Conservation (phyloP, 2,888 invertebrate species). For the Mechanitis mazaeus region DNA sequence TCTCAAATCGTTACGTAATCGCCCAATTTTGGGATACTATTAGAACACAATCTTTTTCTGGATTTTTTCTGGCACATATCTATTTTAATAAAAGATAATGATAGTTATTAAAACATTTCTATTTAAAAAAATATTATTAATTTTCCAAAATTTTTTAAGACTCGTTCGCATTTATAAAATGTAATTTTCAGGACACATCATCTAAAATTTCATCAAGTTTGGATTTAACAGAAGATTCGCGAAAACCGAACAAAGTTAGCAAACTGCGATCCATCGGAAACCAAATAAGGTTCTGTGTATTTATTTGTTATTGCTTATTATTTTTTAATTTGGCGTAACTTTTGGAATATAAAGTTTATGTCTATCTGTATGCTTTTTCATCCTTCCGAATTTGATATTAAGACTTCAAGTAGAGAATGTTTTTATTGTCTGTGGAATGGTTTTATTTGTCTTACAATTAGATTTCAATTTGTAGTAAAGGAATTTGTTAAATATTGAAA, state of each 20-base stretch:
- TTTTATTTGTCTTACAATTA: background rate
- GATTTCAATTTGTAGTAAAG: background rate
- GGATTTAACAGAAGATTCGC: constrained; percentile 73
- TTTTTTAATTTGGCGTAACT: background rate
- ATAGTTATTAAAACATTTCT: too few relatives aligned
- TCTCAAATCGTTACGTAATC: too few relatives aligned
- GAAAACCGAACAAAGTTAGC: constrained; percentile 79
- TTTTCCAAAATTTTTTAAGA: background rate
- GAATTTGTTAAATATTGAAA: background rate
- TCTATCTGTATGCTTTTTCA: constrained; percentile 1
- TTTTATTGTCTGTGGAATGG: background rate
- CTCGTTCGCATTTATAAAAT: background rate
- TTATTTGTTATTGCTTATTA: constrained; percentile 22
- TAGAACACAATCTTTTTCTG: too few relatives aligned
- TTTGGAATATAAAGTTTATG: constrained; percentile 7
- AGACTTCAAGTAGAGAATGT: background rate
- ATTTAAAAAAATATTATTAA: background rate
- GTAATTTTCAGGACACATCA: constrained; percentile 69
- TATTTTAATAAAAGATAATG: too few relatives aligned
- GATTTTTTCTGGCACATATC: too few relatives aligned
- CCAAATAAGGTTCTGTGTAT: constrained; percentile 80
- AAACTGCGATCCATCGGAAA: constrained; percentile 84
- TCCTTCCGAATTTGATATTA: background rate
- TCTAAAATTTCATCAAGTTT: constrained; percentile 79
- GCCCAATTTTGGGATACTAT: too few relatives aligned